Base-by-base conservation (phyloP, 53 echinoderm and acorn worm species). In the Paelopatides confundens region DNA sequence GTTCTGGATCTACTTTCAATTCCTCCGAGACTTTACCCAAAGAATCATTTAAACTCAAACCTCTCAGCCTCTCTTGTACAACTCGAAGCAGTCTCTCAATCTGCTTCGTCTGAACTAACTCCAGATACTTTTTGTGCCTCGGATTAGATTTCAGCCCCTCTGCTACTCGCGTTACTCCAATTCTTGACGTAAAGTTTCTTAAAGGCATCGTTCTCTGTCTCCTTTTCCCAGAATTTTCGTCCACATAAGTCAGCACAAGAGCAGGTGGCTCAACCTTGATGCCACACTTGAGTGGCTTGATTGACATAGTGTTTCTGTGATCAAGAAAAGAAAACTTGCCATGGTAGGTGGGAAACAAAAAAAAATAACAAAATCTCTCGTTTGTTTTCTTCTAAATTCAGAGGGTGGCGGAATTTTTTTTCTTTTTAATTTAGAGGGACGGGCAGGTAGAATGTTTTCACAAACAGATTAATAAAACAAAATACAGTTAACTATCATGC, bases 201-300 rank as follows among this genome's bases (percentile, higher is more conserved):
- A 98, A 76, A 0, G 98, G 98, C 94, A 98, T 92, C 2, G 93
- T 86, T 21, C 98, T 88, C 70, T 90, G 94, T 18, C 95, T 87
- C 49, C 91, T 92, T 53, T 94, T 94, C 2, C 92, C 92, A 13
- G 95, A 66, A n/a, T 37, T 74, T 32, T 92, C 90, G 40, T 92
- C 92, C 0, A 92, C 85, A 90, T 98, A 98, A 28, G 92, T 94
- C 32, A 98, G 70, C 23, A 95, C 64, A 15, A 95, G 82, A 14
- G 95, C 90, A 12, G 95, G 98, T 14, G 98, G 98, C 52, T 95
- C 93, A 5, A 95, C 83, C 63, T 92, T 68, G 15, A 95, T 88
- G 34, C 93, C 98, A 76, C 98, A 95, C 69, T 98, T 93, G 81
- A 95, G 81, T 31, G 98, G 95, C 17, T 90, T 90, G 35, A 98